Base-by-base conservation (phyloP, 2,888 invertebrate genomes). In the Papilio demoleus region DNA sequence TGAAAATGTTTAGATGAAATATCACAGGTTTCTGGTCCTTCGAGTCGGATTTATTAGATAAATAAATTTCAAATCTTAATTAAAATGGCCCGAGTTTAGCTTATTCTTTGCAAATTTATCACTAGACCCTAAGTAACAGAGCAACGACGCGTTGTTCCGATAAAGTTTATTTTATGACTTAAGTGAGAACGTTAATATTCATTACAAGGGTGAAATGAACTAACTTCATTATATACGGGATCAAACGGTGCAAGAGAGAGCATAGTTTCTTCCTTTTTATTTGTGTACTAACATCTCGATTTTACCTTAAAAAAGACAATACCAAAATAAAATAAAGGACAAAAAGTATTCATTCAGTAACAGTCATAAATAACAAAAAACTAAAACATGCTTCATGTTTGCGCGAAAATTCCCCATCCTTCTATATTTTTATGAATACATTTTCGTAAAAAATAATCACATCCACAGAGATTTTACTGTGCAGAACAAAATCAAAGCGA, bases 91-190 rank as follows among this genome's bases (percentile, higher is more conserved):
- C 73, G 86, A 87, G 87, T 89, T 89, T 75, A 81, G 85, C 79
- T 85, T 85, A 86, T 88, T 90, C 88, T 88, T 89, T 85, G 83
- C 81, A 79, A 86, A 88, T 88, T 88, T 88, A 90, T 89, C 87
- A 86, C 87, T 81, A 77, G 79, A 79, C 80, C 81, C 79, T 80
- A 80, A 81, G 84, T 83, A 79, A 80, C 79, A 77, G 80, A 78
- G 73, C 70, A 72, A 81, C 83, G 83, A 87, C 86, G 88, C 88
- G 82, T 85, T 87, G 85, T 83, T 83, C 84, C 82, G 88, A 88
- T 89, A 89, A 90, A 91, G 87, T 91, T 90, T 88, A 90, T 90
- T 91, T 92, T 91, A 91, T 90, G 88, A 87, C 87, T 88, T 88
- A 87, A 88, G 84, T 87, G 84, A 87, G 86, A 86, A 82, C 90